A percentile compares a stretch with the other conserved stretches of the same genome.
Evolutionary conservation across 2,113 vertebrate genomes (phyloP).

Genomic region (mouse (Mus musculus)): DNA sequence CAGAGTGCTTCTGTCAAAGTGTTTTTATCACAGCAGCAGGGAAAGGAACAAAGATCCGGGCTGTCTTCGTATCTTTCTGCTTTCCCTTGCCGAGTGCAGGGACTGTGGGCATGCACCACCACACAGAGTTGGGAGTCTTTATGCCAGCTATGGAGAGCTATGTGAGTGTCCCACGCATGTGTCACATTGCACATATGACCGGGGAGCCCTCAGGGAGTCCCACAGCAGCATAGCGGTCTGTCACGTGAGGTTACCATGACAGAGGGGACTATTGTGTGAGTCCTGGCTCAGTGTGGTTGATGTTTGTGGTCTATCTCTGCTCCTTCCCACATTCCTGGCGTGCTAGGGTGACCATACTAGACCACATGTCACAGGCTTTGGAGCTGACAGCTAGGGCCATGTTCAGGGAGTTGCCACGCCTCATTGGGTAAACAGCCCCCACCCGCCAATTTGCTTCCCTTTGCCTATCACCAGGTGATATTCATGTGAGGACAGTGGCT

Average conservation of each 20-base stretch:
- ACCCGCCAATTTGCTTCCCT: accelerated
- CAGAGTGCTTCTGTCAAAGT: background rate
- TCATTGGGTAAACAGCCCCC: accelerated
- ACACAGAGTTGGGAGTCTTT: background rate
- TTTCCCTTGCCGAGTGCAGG: background rate
- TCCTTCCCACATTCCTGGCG: background rate
- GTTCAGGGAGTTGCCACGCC: background rate
- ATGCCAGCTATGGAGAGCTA: background rate
- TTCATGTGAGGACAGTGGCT: background rate
- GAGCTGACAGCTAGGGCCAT: accelerated
- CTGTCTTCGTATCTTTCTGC: background rate
- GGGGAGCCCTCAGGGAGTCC: no score
- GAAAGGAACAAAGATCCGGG: background rate
- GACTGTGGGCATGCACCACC: background rate
- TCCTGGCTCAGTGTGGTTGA: background rate
- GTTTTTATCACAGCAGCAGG: background rate
- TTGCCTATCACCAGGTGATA: background rate
- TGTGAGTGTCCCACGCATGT: background rate
- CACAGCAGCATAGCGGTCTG: background rate
- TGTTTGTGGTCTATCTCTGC: accelerated
- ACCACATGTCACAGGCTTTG: background rate
- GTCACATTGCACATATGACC: no score
- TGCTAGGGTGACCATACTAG: background rate
- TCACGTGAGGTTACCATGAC: no score
- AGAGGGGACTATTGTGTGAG: background rate